Evolutionary conservation across 2,113 vertebrate genomes (phyloP), one percentile per base, ranked within the genome.

Genomic region (Chaetodon auriga): DNA sequence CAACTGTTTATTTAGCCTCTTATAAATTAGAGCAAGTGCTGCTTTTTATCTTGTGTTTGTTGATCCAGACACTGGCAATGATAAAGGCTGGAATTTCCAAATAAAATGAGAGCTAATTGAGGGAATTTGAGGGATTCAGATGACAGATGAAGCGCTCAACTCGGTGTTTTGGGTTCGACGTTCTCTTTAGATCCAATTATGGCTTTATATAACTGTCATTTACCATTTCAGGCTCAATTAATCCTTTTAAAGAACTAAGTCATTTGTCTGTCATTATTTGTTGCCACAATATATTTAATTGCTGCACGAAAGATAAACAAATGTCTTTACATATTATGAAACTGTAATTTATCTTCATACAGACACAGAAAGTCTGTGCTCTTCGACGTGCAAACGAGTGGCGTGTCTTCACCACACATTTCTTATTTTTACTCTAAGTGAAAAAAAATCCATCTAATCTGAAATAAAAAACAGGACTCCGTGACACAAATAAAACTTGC

Each of bases 1-100:
- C 76, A 83, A 66, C 57, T 87, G 84, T 91, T 91, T 81, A 87
- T 84, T 77, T 85, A 80, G 72, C 6, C 13, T 79, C 23, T 41
- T 68, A 82, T 76, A 57, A 84, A 71, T 84, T 61, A 69, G 21
- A 85, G 80, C 58, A 83, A 30, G 64, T 66, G 36, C 61, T 30
- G 16, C 57, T 51, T 80, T 82, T 81, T 45, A 68, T 85, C 35
- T 58, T 48, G 80, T 64, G 61, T 89, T 82, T 82, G 78, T 89
- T 89, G 74, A 91, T 77, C 48, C 48, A 83, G 68, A 75, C 68
- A 38, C n/a, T 54, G 74, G 57, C 36, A 25, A 30, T 23, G 54
- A 75, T 76, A 78, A 76, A 65, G 21, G 23, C 16, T 61, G 81
- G 76, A 82, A 82, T 85, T 88, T 81, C 60, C 77, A 41, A 63